Evolutionary conservation across 2,888 invertebrate species (phyloP).

Genomic region (Drosophila ezoana): DNA sequence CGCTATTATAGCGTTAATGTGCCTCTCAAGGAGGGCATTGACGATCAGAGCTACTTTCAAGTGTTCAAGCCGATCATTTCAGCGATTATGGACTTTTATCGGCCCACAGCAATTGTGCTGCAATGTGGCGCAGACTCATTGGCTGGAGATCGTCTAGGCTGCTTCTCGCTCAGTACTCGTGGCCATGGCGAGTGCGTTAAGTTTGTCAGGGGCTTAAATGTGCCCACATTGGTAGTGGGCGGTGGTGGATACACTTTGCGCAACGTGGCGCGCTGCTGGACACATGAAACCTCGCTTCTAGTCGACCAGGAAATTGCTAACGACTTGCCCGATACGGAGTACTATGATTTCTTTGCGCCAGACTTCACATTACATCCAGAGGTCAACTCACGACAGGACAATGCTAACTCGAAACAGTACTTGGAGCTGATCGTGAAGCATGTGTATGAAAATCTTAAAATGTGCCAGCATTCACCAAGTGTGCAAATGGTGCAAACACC

Average conservation of each 20-base stretch:
- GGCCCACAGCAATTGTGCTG: conserved; percentile 97
- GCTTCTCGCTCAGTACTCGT: conserved; percentile 97
- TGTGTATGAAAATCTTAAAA: conserved; percentile 96
- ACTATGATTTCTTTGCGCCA: conserved; percentile 98
- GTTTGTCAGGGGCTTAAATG: conserved; percentile 95
- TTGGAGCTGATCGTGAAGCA: conserved; percentile 95
- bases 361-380: conserved; percentile 98
- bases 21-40: conserved; percentile 98
- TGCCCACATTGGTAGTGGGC: conserved; percentile 95
- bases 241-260: conserved; percentile 95
- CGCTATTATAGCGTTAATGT: conserved; percentile 99
- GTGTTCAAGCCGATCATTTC: conserved; percentile 97
- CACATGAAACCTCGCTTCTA: conserved; percentile 97
- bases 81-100: conserved; percentile 97
- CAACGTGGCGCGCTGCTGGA: conserved; percentile 99
- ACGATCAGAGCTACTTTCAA: conserved; percentile 95
- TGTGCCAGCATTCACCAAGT: conserved; percentile 96
- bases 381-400: conserved; percentile 93
- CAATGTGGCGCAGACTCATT: conserved; percentile 99
- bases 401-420: conserved; percentile 98
- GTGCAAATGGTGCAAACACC: conserved; percentile 99
- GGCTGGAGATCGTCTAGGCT: conserved; percentile 96
- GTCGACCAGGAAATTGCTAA: conserved; percentile 97
- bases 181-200: conserved; percentile 99
- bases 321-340: conserved; percentile 98